Evolutionary conservation across 2,113 vertebrate species (phyloP).

Genomic region (Takifugu flavidus): DNA sequence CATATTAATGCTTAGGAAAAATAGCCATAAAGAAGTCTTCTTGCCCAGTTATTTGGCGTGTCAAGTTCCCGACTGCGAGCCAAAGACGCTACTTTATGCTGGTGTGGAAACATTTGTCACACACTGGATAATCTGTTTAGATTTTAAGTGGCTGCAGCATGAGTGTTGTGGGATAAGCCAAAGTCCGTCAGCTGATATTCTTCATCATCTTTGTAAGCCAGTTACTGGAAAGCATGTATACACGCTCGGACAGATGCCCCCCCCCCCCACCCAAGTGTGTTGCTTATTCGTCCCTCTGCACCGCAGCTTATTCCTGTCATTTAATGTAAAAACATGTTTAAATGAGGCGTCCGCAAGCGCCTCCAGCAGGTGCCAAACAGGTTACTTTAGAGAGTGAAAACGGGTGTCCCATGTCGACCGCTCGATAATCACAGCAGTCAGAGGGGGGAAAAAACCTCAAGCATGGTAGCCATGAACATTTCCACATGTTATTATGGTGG

Average conservation of each 20-base stretch:
- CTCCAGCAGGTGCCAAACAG: constrained; percentile 46
- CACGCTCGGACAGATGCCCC: too few species aligned
- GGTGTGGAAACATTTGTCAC: too few species aligned
- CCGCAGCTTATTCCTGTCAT: constrained; percentile 13
- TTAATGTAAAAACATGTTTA: constrained; percentile 12
- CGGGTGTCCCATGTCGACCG: constrained; percentile 53
- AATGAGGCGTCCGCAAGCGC: background rate
- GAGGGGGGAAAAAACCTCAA: constrained; percentile 43
- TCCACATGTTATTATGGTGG: constrained; percentile 65
- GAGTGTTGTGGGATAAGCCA: background rate
- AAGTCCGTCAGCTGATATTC: too few species aligned
- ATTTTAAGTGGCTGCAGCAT: background rate
- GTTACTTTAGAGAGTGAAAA: constrained; percentile 38
- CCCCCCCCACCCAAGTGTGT: too few species aligned
- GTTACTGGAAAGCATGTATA: too few species aligned
- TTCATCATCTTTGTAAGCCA: too few species aligned
- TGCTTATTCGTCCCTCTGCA: background rate
- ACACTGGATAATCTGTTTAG: too few species aligned
- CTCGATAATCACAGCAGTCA: constrained; percentile 56
- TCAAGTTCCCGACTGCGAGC: too few species aligned
- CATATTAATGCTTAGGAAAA: too few species aligned
- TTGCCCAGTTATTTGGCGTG: too few species aligned
- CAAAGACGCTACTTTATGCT: too few species aligned
- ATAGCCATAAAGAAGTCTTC: too few species aligned
- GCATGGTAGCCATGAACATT: constrained; percentile 66